Base-by-base conservation (phyloP, 1,140 invertebrate genomes). In the Delia radicum region DNA sequence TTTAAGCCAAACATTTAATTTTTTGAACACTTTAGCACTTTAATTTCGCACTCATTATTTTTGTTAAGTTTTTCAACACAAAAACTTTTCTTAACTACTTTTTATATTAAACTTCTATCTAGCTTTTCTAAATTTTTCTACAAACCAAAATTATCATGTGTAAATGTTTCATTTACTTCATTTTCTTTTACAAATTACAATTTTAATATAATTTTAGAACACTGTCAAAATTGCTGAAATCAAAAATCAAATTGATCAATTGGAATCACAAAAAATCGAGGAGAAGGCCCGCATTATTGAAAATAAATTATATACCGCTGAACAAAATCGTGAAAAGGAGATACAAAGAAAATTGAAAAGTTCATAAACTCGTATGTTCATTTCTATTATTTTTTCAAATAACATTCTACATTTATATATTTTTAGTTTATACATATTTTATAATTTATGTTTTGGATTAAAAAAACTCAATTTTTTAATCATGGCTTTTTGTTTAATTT, bases 261-360 rank as follows among this genome's bases (percentile, higher is more conserved):
- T 88, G 78, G 87, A 90, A 80, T 89, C 88, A 75, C 90, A 89
- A 80, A 91, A 91, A 82, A 89, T 90, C 79, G 89, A 90, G 80
- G 91, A 92, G 85, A 90, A 90, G 76, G 89, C 90, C 48, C 90
- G 90, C 79, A 91, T 93, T 83, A 89, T 94, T 79, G 91, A 93
- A 86, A 90, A 89, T 80, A 94, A 93, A 88, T 89, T 94, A 76
- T 90, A 89, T 76, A 88, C 90, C 77, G 93, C 93, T 75, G 92
- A 94, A 86, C 89, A 90, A 80, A 95, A 95, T 82, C 89, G 94
- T 69, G 91, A 93, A 84, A 92, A 92, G 83, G 92, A 94, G 85
- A 91, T 94, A 74, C 91, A 94, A 87, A 92, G 91, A 87, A 93
- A 93, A 89, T 81, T 93, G 94, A 82, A 91, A 90, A 83, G 90